Base-by-base conservation (phyloP, 2,797 vertebrate genomes). In the Gymnopithys bicolor region DNA sequence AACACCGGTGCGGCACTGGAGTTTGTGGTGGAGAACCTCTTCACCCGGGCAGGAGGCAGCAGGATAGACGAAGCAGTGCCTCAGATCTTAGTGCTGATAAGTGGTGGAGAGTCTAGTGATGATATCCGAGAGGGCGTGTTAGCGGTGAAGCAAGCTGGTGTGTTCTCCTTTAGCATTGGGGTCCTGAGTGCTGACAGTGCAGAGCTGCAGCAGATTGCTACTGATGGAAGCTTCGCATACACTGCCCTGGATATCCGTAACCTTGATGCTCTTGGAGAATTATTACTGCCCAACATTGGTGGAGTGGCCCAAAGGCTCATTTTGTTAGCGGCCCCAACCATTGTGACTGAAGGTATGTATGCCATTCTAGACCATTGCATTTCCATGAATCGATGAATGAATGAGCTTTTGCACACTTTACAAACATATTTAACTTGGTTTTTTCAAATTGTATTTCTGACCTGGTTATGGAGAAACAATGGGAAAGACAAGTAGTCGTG, bases 341-440 rank as follows among this genome's bases (percentile, higher is more conserved):
- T 98, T 96, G 97, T 99, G 97, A 98, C 98, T 79, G 98, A 99
- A 99, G 99, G 99, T 99, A 99, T 97, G 99, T 99, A 99, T 97
- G 90, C 73, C 86, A 90, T 96, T 96, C 95, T 96, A 43, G 70
- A 97, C 93, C 78, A 35, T 95, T 96, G 86, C 83, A 56, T 96
- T 74, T 87, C 0, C 0, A 62, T 75, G 45, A 69, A 88, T 89
- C 22, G 0, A 55, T 91, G 78, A 91, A 81, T 76, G 63, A 51
- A 48, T n/a, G 94, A 95, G 89, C 25, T 91, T 90, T 82, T 93
- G n/a, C 73, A 95, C 11, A 0, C 25, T 82, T 90, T 88, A 24
- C 21, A 22, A 78, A 25, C 27, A 12, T 39, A 16, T 46, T 46
- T 63, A 39, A 56, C 45, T 55, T 30, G 37, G 5, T 24, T 5